Evolutionary conservation across 2,888 invertebrate species (phyloP).

Genomic region (Drosophila bunnanda): DNA sequence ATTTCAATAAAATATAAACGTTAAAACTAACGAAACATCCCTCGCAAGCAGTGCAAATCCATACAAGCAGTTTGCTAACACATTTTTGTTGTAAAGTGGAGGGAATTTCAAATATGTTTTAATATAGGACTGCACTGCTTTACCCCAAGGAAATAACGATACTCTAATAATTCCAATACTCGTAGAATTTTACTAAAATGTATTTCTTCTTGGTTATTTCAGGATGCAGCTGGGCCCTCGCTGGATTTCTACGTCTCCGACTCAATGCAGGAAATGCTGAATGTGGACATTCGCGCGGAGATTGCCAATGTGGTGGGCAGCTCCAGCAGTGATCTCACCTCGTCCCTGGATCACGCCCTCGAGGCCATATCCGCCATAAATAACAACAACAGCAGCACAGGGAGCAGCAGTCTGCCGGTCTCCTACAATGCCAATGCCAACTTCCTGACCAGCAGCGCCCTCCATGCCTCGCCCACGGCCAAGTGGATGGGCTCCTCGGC

Average conservation of each 20-base stretch:
- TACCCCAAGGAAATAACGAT: background rate
- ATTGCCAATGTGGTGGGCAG: slow-evolving; percentile 92
- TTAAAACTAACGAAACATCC: background rate
- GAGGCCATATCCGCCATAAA: slow-evolving; percentile 81
- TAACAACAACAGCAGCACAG: slow-evolving; percentile 46
- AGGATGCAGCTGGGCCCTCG: slow-evolving; percentile 87
- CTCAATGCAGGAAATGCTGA: slow-evolving; percentile 95
- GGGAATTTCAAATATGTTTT: background rate
- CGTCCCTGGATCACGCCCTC: slow-evolving; percentile 84
- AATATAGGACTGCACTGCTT: background rate
- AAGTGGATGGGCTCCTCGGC: slow-evolving; percentile 74
- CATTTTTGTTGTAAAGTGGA: background rate
- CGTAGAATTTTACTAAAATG: background rate
- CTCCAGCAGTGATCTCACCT: slow-evolving; percentile 87
- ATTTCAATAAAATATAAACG: background rate
- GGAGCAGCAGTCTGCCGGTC: slow-evolving; percentile 29
- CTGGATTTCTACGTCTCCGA: slow-evolving; percentile 88
- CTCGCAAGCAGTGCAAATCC: background rate
- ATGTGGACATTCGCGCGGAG: slow-evolving; percentile 94
- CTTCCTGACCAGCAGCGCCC: slow-evolving; percentile 63
- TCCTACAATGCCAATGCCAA: slow-evolving; percentile 63
- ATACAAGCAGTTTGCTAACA: background rate
- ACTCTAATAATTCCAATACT: too few relatives aligned
- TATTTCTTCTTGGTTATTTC: slow-evolving; percentile 63
- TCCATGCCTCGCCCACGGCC: slow-evolving; percentile 72